A percentile compares a stretch with the other conserved stretches of the same genome.
phyloP scores from a whole-genome alignment of 2,888 invertebrate genomes.

The Galeruca laticollis region DNA sequence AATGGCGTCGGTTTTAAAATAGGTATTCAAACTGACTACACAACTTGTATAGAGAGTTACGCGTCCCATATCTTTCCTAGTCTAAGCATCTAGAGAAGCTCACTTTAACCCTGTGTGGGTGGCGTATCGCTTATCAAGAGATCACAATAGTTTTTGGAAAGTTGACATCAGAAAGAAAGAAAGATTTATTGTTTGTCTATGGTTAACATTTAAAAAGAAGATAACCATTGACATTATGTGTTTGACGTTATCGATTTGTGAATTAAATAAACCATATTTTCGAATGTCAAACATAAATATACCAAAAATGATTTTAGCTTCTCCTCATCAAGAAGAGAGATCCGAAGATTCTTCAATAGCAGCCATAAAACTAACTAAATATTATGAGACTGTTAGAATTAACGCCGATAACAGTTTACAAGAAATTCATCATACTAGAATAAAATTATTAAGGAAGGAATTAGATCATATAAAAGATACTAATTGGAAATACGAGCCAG shows the following conservation, averaged over 20 bases:
- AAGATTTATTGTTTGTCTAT: too few species aligned
- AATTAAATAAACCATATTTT: conserved; percentile 9
- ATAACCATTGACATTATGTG: not conserved
- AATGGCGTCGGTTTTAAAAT: too few species aligned
- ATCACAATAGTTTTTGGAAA: too few species aligned
- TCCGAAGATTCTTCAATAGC: conserved; percentile 50
- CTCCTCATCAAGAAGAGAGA: conserved; percentile 57
- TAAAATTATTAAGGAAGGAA: conserved; percentile 80
- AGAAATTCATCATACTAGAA: conserved; percentile 79
- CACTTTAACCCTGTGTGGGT: too few species aligned
- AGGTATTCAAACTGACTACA: too few species aligned
- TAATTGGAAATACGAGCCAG: conserved; percentile 83
- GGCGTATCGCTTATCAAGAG: too few species aligned
- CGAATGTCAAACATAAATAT: conserved; percentile 54
- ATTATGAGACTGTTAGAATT: conserved; percentile 59
- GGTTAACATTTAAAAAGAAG: not conserved
- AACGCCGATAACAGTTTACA: conserved; percentile 60
- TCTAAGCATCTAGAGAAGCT: too few species aligned
- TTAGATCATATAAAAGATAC: conserved; percentile 82
- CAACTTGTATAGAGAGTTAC: too few species aligned
- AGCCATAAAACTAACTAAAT: conserved; percentile 55
- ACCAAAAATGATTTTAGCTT: conserved; percentile 57
- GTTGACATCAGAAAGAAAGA: too few species aligned
- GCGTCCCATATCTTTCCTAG: too few species aligned
- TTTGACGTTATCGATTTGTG: conserved; percentile 4